A percentile compares a stretch with the other conserved stretches of the same genome.
These are phyloP conservation scores for Periophthalmus magnuspinnatus DNA, from an alignment of 2,797 vertebrate genomes.

Conservation along the genomic window DNA sequence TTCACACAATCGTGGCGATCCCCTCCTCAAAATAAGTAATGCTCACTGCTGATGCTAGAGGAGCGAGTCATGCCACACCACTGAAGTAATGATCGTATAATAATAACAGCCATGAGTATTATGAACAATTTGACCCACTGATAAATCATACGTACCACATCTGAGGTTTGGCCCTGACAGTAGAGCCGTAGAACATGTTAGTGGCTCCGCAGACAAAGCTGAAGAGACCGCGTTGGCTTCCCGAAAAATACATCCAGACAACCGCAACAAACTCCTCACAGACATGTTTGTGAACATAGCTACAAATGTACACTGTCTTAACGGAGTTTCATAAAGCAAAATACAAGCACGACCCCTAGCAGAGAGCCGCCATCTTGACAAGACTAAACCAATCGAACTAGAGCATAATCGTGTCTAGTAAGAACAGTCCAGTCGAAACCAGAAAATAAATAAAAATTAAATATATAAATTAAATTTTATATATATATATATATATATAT, in stretches of 20 bases:
- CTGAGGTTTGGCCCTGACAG: conserved; percentile 41
- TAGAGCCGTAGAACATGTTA: conserved; percentile 29
- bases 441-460: no score
- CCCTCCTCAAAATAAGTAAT: no score
- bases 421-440: no score
- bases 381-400: conserved; percentile 54
- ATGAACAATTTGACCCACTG: background rate
- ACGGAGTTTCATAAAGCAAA: background rate
- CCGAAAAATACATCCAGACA: conserved; percentile 43
- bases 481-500: no score
- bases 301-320: background rate
- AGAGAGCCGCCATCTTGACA: conserved; percentile 63
- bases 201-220: conserved; percentile 9
- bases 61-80: no score
- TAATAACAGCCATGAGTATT: background rate
- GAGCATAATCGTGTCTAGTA: background rate
- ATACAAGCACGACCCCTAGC: conserved; percentile 58
- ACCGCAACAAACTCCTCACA: conserved; percentile 56
- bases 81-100: no score
- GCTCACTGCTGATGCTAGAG: no score
- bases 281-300: conserved; percentile 53
- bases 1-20: no score
- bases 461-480: no score
- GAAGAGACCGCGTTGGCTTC: conserved; percentile 47
- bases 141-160: conserved; percentile 6